These are phyloP conservation scores for Aporophyla nigra DNA, from an alignment of 2,888 invertebrate genomes.

Conservation along the genomic window DNA sequence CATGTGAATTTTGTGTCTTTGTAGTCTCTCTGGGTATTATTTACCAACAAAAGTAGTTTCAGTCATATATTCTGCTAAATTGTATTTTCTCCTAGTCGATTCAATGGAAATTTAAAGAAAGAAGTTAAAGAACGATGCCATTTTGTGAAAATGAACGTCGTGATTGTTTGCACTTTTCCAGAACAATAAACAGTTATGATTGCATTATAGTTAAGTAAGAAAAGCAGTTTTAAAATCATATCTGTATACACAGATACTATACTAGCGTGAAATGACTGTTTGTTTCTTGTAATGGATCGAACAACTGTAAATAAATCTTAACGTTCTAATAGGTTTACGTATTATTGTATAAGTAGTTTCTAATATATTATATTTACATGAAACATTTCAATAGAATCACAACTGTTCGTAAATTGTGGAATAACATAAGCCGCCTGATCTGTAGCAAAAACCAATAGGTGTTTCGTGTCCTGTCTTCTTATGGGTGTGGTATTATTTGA, in stretches of 20 bases:
- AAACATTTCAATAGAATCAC: slow-evolving; percentile 4
- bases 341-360: slow-evolving; percentile 12
- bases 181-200: slow-evolving; percentile 21
- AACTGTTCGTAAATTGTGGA: not conserved
- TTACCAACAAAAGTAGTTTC: slow-evolving; percentile 22
- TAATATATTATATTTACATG: not conserved
- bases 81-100: slow-evolving; percentile 18
- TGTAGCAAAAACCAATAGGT: not conserved
- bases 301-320: slow-evolving; percentile 17
- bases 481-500: not conserved
- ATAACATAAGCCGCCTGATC: not conserved
- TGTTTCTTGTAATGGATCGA: not conserved
- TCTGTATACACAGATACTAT: not conserved
- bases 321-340: not conserved
- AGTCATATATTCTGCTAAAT: slow-evolving; percentile 23
- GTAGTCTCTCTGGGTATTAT: slow-evolving; percentile 44
- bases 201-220: slow-evolving; percentile 17
- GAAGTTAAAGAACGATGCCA: slow-evolving; percentile 13
- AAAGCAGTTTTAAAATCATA: slow-evolving; percentile 25
- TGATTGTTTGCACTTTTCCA: slow-evolving; percentile 37
- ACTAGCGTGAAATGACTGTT: not conserved
- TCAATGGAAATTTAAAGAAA: slow-evolving; percentile 28
- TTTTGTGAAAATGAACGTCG: slow-evolving; percentile 27
- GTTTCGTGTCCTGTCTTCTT: not conserved
- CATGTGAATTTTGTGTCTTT: slow-evolving; percentile 55